Conservation (phyloP, 35 echinoderm and acorn worm genomes). For the Acanthaster planci region DNA sequence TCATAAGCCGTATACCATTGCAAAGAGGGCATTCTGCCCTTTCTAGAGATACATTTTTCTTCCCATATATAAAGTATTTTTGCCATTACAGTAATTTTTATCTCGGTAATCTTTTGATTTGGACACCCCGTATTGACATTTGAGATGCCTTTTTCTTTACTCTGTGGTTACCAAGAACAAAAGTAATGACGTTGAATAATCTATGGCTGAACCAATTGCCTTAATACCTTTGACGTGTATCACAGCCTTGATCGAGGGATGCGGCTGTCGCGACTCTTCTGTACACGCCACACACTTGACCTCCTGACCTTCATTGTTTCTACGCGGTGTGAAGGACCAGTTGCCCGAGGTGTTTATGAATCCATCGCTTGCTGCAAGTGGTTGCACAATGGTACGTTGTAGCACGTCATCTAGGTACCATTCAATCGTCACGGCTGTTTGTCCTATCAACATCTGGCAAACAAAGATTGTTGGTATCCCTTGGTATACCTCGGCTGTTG, state of each 20-base stretch:
- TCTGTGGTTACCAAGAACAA: too few relatives aligned
- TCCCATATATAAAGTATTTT: too few relatives aligned
- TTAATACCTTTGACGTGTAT: background rate
- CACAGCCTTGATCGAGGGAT: background rate
- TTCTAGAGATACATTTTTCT: too few relatives aligned
- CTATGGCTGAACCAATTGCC: too few relatives aligned
- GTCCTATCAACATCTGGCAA: background rate
- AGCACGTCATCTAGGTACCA: background rate
- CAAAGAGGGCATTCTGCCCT: too few relatives aligned
- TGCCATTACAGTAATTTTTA: too few relatives aligned
- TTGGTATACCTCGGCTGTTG: background rate
- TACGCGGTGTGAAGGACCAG: conserved; percentile 1
- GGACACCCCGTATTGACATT: too few relatives aligned
- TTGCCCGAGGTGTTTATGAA: background rate
- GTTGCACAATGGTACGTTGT: background rate
- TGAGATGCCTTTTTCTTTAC: too few relatives aligned
- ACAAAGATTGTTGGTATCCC: background rate
- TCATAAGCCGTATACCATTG: too few relatives aligned
- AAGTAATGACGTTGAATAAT: too few relatives aligned
- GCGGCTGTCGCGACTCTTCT: background rate
- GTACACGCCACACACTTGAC: conserved; percentile 3
- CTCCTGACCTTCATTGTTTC: background rate
- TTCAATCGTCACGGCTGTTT: background rate
- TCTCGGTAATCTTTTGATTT: too few relatives aligned
- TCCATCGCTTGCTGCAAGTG: background rate